Percentiles rank a stretch among this genome's conserved stretches.
Evolutionary conservation across 2,797 vertebrate genomes (phyloP).

Genomic region (Eulemur albifrons): DNA sequence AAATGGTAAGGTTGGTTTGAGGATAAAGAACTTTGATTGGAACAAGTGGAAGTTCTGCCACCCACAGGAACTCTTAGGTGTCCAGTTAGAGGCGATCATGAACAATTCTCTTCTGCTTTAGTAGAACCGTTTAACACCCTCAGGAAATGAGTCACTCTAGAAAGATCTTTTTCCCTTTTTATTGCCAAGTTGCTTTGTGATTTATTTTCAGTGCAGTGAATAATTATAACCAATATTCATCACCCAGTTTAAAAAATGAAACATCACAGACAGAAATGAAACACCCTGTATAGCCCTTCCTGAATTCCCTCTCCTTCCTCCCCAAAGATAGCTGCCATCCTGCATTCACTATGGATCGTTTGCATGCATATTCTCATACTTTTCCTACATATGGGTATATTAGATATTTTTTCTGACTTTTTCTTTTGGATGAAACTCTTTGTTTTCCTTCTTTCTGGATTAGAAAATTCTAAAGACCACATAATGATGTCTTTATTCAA

Average conservation of each 20-base stretch:
- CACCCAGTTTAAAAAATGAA: not conserved
- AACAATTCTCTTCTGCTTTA: not conserved
- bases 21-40: not conserved
- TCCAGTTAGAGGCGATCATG: not conserved
- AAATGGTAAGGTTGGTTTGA: slow-evolving; percentile 82
- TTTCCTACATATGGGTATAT: not conserved
- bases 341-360: not conserved
- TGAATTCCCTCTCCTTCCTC: not conserved
- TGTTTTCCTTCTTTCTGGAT: not conserved
- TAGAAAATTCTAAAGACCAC: not conserved
- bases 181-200: not conserved
- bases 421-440: not conserved
- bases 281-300: not conserved
- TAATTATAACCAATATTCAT: not conserved
- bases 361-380: not conserved
- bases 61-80: not conserved
- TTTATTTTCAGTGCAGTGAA: not conserved
- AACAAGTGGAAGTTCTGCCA: not conserved
- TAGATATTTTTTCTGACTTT: not conserved
- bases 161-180: not conserved
- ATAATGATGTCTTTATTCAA: not conserved
- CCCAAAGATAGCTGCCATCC: not conserved
- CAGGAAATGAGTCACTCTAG: not conserved
- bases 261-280: not conserved
- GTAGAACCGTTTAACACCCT: not conserved